These are phyloP conservation scores for Mythimna ferrago DNA, from an alignment of 2,888 invertebrate genomes.

Conservation along the genomic window DNA sequence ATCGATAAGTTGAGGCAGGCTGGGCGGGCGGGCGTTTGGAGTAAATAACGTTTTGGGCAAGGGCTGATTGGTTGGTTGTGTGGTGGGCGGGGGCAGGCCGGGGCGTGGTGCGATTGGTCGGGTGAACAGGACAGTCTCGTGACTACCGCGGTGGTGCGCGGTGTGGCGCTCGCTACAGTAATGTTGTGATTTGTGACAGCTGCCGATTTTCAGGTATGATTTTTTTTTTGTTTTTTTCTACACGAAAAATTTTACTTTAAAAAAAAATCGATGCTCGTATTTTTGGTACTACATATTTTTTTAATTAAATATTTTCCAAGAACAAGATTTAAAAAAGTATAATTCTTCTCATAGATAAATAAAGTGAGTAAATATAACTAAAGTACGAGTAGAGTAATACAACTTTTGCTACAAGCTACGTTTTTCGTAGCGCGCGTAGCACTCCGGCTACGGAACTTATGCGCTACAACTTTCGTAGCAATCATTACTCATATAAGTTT, in stretches of 20 bases:
- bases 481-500: background rate
- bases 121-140: slow-evolving; percentile 59
- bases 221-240: background rate
- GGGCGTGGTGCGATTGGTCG: slow-evolving; percentile 74
- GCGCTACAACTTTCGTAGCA: slow-evolving; percentile 13
- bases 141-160: slow-evolving; percentile 44
- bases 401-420: slow-evolving; percentile 20
- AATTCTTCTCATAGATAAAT: background rate
- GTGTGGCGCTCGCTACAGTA: slow-evolving; percentile 31
- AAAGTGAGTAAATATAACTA: background rate
- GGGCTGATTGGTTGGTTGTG: slow-evolving; percentile 72
- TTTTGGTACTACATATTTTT: background rate
- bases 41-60: slow-evolving; percentile 86
- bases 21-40: slow-evolving; percentile 83
- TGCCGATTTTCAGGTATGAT: slow-evolving; percentile 54
- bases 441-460: slow-evolving; percentile 23
- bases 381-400: too few species aligned
- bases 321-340: background rate
- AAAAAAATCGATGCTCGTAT: background rate
- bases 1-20: slow-evolving; percentile 85
- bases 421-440: slow-evolving; percentile 31
- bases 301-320: too few species aligned
- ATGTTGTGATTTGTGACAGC: slow-evolving; percentile 65
- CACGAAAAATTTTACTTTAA: background rate
- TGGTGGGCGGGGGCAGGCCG: slow-evolving; percentile 69